Base-by-base conservation (phyloP, 2,888 invertebrate genomes). In the Drepana falcataria region DNA sequence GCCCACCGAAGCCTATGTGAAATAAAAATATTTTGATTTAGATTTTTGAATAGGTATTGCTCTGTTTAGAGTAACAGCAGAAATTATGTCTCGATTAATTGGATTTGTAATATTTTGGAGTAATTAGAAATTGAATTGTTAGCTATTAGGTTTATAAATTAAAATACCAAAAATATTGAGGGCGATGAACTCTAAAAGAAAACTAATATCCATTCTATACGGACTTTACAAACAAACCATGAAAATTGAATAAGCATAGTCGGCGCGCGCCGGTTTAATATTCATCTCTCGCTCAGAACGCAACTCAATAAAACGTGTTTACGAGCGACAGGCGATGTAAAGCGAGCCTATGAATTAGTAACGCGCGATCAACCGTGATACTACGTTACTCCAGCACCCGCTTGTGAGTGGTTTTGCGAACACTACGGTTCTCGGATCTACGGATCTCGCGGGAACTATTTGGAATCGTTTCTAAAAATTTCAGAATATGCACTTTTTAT, bases 231-330 rank as follows among this genome's bases (percentile, higher is more conserved):
- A 40, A 51, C 53, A 56, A 61, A 21, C 21, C 70, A 72, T 83
- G 74, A 75, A 80, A 78, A 83, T 82, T 79, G 76, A 80, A 79
- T 80, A 77, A 77, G 81, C 77, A 79, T 73, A 66, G 71, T 69
- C 71, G 66, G 68, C 66, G 59, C 60, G 59, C 48, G 59, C 63
- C 71, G 68, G 72, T 85, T 81, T 76, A 79, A 78, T 81, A 85
- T 87, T 86, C 85, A 87, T 82, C 77, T 79, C 73, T 77, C 66
- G 81, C 74, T 79, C 74, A 73, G 66, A 70, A 77, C 74, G 72
- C 73, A 73, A 76, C 77, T 81, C 83, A 79, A 85, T 85, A 83
- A 81, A 85, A 76, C 75, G 75, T 81, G 81, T 86, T 86, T 85
- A 85, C 81, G 81, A 82, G 66, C 71, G 69, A 64, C 69, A 70